A percentile compares a stretch with the other conserved stretches of the same genome.
These are phyloP conservation scores for Aldabrachelys gigantea DNA, from an alignment of 2,113 vertebrate genomes.

Conservation along the genomic window DNA sequence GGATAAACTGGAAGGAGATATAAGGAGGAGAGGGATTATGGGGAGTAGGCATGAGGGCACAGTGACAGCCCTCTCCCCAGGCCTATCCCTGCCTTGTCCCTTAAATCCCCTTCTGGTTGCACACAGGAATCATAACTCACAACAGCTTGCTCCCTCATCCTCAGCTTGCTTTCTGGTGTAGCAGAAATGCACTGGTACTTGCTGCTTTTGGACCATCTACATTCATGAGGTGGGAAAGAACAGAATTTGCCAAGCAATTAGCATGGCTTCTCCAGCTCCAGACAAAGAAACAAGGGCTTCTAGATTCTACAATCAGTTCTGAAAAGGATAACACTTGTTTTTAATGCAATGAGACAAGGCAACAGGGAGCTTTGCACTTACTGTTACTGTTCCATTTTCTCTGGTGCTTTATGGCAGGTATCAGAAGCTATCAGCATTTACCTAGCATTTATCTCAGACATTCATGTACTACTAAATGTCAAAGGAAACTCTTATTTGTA, in stretches of 20 bases:
- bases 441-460: slow-evolving; percentile 34
- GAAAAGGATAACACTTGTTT: background rate
- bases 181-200: background rate
- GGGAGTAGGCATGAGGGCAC: background rate
- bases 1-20: background rate
- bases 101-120: background rate
- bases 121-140: background rate
- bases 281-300: background rate
- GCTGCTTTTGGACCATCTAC: background rate
- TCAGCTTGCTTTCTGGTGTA: background rate
- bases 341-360: background rate
- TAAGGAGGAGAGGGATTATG: background rate
- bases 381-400: background rate
- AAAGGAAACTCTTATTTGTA: slow-evolving; percentile 40
- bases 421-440: slow-evolving; percentile 19
- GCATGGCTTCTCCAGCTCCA: background rate
- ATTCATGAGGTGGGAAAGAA: no score
- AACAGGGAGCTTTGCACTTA: background rate
- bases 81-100: background rate
- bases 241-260: background rate
- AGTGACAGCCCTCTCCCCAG: background rate
- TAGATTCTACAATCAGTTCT: background rate
- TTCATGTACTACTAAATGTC: background rate
- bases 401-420: background rate
- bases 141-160: background rate